Base-by-base conservation (phyloP, 2,113 vertebrate species). In the Noctilio leporinus region DNA sequence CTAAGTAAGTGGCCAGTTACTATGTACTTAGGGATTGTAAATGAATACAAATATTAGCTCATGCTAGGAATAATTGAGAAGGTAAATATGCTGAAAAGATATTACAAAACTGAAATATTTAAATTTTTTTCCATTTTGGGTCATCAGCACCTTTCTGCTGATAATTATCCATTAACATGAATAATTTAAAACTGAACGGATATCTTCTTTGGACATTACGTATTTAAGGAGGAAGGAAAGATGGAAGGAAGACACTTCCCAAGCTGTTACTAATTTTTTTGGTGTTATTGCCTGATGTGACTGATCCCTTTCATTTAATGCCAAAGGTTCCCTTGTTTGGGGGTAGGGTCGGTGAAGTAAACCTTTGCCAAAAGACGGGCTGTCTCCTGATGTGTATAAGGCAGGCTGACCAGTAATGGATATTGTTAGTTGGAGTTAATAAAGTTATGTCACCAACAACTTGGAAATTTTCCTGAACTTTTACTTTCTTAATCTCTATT, bases 131-230 rank as follows among this genome's bases (percentile, higher is more conserved):
- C 72, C 65, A 49, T 95, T 96, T 95, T 40, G 77, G 72, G 59
- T 82, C 81, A 91, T 97, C 95, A 91, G 91, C 84, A 85, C 72
- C 85, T 95, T 97, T 95, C 67, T 93, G 88, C 43, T 11, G 72
- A 69, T 91, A 96, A 78, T 89, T 96, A 90, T 92, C 92, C 89
- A 95, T 95, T 96, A 97, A 53, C 89, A 75, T 97, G 92, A 96
- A 97, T 97, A 97, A 97, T 97, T 97, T 96, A 97, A 81, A 88
- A 86, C 86, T 86, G 76, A 95, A 82, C 55, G 91, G 57, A 64
- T 96, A 89, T 0, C 81, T 51, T 49, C 59, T 92, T 96, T 85
- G 80, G 87, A 88, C 53, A 90, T 86, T 90, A 38, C 1, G 30
- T 11, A 45, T 93, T 77, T 67, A 92, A 91, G 73, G 64, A 85